Conservation (phyloP, 2,888 invertebrate species). For the Cheilosia urbana region DNA sequence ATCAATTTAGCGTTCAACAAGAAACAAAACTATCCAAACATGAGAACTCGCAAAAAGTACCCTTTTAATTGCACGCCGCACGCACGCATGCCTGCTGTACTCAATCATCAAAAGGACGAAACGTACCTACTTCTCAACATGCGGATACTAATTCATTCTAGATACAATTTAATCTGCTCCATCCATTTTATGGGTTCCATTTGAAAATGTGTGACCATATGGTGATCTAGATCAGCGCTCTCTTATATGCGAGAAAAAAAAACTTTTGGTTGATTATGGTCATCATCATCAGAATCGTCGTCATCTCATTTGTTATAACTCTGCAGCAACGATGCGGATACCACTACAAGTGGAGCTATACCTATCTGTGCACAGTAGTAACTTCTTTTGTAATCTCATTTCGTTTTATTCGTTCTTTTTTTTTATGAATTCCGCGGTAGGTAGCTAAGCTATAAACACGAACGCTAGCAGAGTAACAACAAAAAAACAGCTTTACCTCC, state of each 20-base stretch:
- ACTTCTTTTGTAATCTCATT: constrained; percentile 44
- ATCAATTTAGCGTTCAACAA: constrained; percentile 57
- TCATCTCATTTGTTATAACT: constrained; percentile 17
- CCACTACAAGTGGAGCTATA: not conserved
- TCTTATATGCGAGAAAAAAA: constrained; percentile 1
- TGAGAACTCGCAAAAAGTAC: not conserved
- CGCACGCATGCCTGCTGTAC: constrained; percentile 48
- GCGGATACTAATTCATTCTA: constrained; percentile 52
- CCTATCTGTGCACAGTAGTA: constrained; percentile 34
- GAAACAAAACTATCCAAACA: not conserved
- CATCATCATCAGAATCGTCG: constrained; percentile 11
- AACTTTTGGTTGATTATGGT: constrained; percentile 3
- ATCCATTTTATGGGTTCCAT: not conserved
- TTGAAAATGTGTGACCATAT: constrained; percentile 10
- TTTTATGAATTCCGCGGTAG: constrained; percentile 59
- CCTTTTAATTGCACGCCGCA: constrained; percentile 50
- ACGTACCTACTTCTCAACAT: constrained; percentile 5
- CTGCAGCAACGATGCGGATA: constrained; percentile 11
- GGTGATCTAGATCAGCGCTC: too few relatives aligned
- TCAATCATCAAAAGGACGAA: constrained; percentile 36
- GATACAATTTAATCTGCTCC: constrained; percentile 56
- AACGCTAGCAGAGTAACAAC: constrained; percentile 17
- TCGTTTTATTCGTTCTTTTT: constrained; percentile 2
- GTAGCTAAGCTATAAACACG: constrained; percentile 63
- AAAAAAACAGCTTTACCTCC: constrained; percentile 9